phyloP scores from a whole-genome alignment of 2,888 invertebrate genomes.

The Sarcophaga variegata region DNA sequence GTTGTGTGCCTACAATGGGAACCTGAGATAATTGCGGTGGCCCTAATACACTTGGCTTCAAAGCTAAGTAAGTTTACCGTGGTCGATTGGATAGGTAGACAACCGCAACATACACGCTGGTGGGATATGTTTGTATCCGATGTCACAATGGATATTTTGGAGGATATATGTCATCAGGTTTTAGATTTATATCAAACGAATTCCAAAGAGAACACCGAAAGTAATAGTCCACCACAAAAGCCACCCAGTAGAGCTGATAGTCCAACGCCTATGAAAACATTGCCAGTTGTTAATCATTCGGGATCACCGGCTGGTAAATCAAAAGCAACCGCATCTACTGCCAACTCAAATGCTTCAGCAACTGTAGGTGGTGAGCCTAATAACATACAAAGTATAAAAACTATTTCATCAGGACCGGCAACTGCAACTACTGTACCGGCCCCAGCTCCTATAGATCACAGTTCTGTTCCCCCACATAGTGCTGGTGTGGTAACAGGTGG shows the following conservation, averaged over 20 bases:
- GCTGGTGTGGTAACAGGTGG: constrained; percentile 51
- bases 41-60: constrained; percentile 97
- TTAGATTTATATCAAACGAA: constrained; percentile 93
- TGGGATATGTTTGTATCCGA: constrained; percentile 99
- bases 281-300: constrained; percentile 66
- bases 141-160: constrained; percentile 95
- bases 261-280: constrained; percentile 75
- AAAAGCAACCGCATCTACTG: constrained; percentile 51
- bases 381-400: constrained; percentile 78
- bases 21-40: constrained; percentile 98
- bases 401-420: constrained; percentile 73
- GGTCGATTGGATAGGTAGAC: constrained; percentile 93
- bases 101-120: constrained; percentile 91
- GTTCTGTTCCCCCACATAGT: constrained; percentile 26
- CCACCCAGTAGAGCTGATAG: constrained; percentile 86
- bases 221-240: constrained; percentile 82
- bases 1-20: constrained; percentile 99
- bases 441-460: constrained; percentile 64
- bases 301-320: constrained; percentile 70
- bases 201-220: constrained; percentile 84
- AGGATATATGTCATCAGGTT: constrained; percentile 98
- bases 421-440: constrained; percentile 71
- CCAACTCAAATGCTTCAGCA: constrained; percentile 40
- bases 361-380: constrained; percentile 72
- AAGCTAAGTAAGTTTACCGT: constrained; percentile 98